Base-by-base conservation (phyloP, 2,797 vertebrate genomes). In the Anguilla obscura region DNA sequence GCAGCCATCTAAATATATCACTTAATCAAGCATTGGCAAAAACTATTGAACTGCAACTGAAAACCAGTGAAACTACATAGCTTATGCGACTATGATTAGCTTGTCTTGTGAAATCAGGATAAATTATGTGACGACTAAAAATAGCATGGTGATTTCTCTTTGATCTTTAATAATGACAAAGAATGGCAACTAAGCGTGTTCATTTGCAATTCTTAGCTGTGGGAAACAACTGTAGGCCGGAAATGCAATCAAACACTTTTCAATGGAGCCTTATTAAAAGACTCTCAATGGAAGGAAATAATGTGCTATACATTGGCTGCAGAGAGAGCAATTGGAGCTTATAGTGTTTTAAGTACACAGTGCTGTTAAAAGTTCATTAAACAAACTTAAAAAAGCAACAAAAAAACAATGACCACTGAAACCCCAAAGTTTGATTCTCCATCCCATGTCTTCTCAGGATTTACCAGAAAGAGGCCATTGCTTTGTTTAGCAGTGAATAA, bases 1-100 rank as follows among this genome's bases (percentile, higher is more conserved):
- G 84, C 63, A 52, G 86, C 79, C 71, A 74, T 86, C 40, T 66
- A 85, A 84, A 87, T 90, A 69, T 87, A 16, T 89, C 71, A 48
- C 33, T 56, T 79, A 66, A 76, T 88, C 27, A 54, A 54, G 82
- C 21, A 54, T 24, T 48, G 16, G 40, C 76, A 48, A 33, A 30
- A 84, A n/a, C 48, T 69, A 24, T 63, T 74, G 5, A 71, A 71
- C 33, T 21, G n/a, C 36, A 66, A 48, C 4, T n/a, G n/a, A 74
- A 36, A 16, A 76, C 33, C 79, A 48, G 9, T 82, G 45, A 45
- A 50, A 82, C 24, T 50, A n/a, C 63, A 84, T 60, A 71, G 24
- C 9, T 58, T 27, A 18, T 33, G 8, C 50, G 36, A 27, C 30
- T 36, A 30, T 58, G 52, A 56, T 58, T 85, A 54, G 33, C 79